Conservation (phyloP, 1,140 invertebrate species). For the Metaphire vulgaris region DNA sequence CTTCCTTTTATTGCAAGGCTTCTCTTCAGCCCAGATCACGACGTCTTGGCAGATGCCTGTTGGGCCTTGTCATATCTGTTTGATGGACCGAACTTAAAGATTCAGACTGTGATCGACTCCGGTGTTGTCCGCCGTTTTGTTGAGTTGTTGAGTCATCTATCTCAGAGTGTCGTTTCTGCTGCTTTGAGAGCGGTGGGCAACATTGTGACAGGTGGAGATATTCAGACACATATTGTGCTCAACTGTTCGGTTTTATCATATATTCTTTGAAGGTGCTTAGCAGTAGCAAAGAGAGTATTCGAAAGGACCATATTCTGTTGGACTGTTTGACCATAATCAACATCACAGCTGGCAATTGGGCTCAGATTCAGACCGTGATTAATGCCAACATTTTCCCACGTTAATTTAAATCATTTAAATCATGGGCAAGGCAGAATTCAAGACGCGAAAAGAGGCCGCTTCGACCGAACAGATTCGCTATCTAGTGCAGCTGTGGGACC, state of each 20-base stretch:
- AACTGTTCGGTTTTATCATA: constrained; percentile 80
- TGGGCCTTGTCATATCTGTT: constrained; percentile 91
- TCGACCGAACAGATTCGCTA: constrained; percentile 85
- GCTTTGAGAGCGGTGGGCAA: constrained; percentile 92
- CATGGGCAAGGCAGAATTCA: constrained; percentile 84
- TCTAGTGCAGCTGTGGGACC: constrained; percentile 66
- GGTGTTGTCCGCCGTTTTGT: constrained; percentile 82
- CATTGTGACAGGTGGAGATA: constrained; percentile 94
- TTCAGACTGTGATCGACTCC: constrained; percentile 93
- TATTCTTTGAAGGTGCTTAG: constrained; percentile 72
- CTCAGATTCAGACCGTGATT: constrained; percentile 90
- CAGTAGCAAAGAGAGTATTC: constrained; percentile 69
- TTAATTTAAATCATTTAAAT: constrained; percentile 90
- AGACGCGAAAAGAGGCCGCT: constrained; percentile 92
- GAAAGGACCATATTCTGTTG: too few species aligned
- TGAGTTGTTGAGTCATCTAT: constrained; percentile 81
- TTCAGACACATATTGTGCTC: constrained; percentile 72
- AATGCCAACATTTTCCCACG: constrained; percentile 87
- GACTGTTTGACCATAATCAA: constrained; percentile 98
- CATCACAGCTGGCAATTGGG: constrained; percentile 90
- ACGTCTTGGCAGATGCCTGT: constrained; percentile 88
- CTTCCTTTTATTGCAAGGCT: constrained; percentile 79
- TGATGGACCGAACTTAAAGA: constrained; percentile 96
- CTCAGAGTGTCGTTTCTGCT: constrained; percentile 86
- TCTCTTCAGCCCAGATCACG: constrained; percentile 84